Evolutionary conservation across 2,888 invertebrate species (phyloP), one percentile per base, ranked within the genome.

Genomic region (Bombyx huttoni): DNA sequence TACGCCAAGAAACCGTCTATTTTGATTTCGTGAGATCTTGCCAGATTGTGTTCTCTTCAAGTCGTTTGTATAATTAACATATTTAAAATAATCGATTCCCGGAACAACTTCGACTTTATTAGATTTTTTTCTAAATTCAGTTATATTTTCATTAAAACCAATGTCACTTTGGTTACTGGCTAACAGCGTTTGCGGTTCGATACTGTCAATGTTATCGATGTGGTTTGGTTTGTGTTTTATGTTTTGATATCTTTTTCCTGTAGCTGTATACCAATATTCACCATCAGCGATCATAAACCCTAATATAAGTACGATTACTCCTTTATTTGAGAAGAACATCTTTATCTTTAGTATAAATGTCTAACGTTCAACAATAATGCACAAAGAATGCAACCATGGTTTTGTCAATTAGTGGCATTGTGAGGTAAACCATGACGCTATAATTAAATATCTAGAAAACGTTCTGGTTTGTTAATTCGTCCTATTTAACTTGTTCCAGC

Each of bases 1-100:
- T 8, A 94, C 82, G 68, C 92, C 93, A 48, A 94, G 80, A 65
- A 94, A 91, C 46, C 89, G 68, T 33, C 66, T 60, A 48, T 60
- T 73, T 13, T 47, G 34, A 12, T 48, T 13, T 33, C 48, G 9
- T 48, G 13, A 12, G 33, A 48, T 48, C 24, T 40, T 12, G 8
- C 12, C 40, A 40, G 12, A 40, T 8, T 40, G 40, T 8, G 12
- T 40, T 40, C 40, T 40, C 0, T 40, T 10, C 12, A 40, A 8
- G 8, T 40, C 8, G 8, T 40, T 40, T 40, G 40, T 24, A 24
- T 0, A 24, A 24, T 24, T 24, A 24, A 24, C 2, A 24, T 24
- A 24, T 5, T 24, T 24, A 2, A 24, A 24, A 24, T 24, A 24
- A 24, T 24, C 24, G 3, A 1, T 24, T 24, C 24, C 24, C 24